Percentiles rank a stretch among this genome's conserved stretches.
Conservation (phyloP, 1,140 invertebrate species). For the Drosophila santomea region DNA sequence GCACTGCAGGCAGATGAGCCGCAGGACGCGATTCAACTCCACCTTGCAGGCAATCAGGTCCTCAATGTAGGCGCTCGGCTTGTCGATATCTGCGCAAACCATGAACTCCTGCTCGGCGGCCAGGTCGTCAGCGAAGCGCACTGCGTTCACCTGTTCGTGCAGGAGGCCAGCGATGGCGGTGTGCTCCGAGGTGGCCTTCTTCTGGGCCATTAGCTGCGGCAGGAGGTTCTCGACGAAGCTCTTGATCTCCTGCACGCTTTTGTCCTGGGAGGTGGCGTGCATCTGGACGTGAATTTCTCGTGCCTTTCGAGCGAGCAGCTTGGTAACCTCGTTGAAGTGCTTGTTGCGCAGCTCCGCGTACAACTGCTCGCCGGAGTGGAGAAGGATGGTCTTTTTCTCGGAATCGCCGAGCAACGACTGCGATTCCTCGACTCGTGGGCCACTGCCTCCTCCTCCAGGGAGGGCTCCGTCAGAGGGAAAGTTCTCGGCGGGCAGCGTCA, state of each 20-base stretch:
- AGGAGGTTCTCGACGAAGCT: conserved; percentile 94
- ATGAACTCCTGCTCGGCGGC: conserved; percentile 95
- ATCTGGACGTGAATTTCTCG: conserved; percentile 94
- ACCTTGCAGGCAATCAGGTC: conserved; percentile 94
- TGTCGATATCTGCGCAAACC: conserved; percentile 96
- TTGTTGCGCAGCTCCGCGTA: conserved; percentile 96
- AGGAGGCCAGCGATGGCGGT: conserved; percentile 88
- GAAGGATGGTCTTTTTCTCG: conserved; percentile 90
- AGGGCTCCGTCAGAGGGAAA: conserved; percentile 89
- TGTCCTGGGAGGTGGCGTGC: conserved; percentile 93
- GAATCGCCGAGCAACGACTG: conserved; percentile 85
- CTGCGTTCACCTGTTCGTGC: conserved; percentile 86
- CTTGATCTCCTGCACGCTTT: conserved; percentile 97
- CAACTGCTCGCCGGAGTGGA: conserved; percentile 96
- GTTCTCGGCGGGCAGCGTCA: conserved; percentile 93
- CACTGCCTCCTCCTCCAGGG: conserved; percentile 59
- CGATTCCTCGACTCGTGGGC: conserved; percentile 9
- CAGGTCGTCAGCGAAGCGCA: conserved; percentile 86
- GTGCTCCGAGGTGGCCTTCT: conserved; percentile 92
- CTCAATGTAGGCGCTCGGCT: conserved; percentile 94
- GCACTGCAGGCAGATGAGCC: conserved; percentile 96
- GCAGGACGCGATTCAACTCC: conserved; percentile 92
- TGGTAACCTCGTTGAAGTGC: conserved; percentile 96
- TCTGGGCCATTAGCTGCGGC: conserved; percentile 94
- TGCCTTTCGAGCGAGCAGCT: conserved; percentile 93